These are phyloP conservation scores for Leptopilina syphax DNA, from an alignment of 2,888 invertebrate genomes.

Conservation along the genomic window DNA sequence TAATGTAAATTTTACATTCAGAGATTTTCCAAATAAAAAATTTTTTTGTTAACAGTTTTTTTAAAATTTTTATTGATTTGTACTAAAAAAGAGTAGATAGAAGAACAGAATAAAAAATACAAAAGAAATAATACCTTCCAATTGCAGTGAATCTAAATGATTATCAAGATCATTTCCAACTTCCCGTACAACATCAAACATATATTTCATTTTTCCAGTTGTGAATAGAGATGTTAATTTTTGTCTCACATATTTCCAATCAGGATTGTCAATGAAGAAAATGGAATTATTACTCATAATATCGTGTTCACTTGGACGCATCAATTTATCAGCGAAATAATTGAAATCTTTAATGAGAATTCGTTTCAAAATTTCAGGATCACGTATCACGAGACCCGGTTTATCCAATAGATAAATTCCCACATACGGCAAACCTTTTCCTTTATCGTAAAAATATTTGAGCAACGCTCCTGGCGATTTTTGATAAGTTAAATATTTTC, in stretches of 20 bases:
- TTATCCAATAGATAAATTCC: conserved; percentile 78
- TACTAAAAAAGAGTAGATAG: too few relatives aligned
- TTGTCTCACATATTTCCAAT: conserved; percentile 78
- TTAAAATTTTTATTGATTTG: too few relatives aligned
- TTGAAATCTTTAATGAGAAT: conserved; percentile 77
- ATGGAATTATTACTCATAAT: conserved; percentile 72
- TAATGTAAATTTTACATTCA: too few relatives aligned
- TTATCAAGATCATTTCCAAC: not conserved
- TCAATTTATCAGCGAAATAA: conserved; percentile 75
- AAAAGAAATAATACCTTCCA: not conserved
- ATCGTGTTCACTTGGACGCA: conserved; percentile 72
- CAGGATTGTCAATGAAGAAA: conserved; percentile 76
- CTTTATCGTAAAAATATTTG: conserved; percentile 18
- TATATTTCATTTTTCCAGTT: not conserved
- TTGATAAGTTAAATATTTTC: not conserved
- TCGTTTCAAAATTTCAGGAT: conserved; percentile 76
- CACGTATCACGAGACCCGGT: conserved; percentile 76
- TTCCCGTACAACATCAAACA: not conserved
- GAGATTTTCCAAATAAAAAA: too few relatives aligned
- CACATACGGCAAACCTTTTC: conserved; percentile 66
- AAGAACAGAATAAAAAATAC: not conserved
- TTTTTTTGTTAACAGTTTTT: too few relatives aligned
- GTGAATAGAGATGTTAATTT: conserved; percentile 60
- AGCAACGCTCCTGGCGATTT: not conserved
- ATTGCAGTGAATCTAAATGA: not conserved